These are phyloP conservation scores for Amphipoea lucens DNA, from an alignment of 2,888 invertebrate genomes.

Conservation along the genomic window DNA sequence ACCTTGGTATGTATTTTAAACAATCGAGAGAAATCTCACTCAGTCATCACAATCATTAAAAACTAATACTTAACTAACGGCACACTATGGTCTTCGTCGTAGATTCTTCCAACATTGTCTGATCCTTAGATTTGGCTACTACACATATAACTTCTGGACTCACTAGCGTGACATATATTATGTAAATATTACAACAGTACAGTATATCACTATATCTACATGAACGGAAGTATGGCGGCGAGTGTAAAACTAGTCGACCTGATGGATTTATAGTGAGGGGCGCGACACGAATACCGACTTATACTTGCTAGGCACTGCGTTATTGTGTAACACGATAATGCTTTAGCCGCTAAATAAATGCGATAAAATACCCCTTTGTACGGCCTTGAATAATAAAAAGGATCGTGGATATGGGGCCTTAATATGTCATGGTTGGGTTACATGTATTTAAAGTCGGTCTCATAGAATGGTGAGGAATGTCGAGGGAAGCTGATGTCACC, in stretches of 20 bases:
- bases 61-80: too few relatives aligned
- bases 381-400: slow-evolving; percentile 1
- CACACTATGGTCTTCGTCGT: neutral
- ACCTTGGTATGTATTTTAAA: too few relatives aligned
- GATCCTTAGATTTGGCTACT: neutral
- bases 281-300: slow-evolving; percentile 72
- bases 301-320: slow-evolving; percentile 32
- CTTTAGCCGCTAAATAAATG: slow-evolving; percentile 36
- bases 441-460: neutral
- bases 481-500: neutral
- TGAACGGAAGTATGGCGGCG: slow-evolving; percentile 68
- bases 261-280: slow-evolving; percentile 79
- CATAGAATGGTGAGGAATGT: neutral
- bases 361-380: slow-evolving; percentile 11
- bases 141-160: neutral
- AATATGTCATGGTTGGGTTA: neutral
- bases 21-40: too few relatives aligned
- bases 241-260: slow-evolving; percentile 75
- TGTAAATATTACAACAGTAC: slow-evolving; percentile 44
- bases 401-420: neutral
- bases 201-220: slow-evolving; percentile 42
- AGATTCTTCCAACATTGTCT: neutral
- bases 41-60: too few relatives aligned
- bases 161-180: slow-evolving; percentile 36
- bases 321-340: slow-evolving; percentile 49